Evolutionary conservation across 2,113 vertebrate species (phyloP).

Genomic region (Eubucco bourcierii): DNA sequence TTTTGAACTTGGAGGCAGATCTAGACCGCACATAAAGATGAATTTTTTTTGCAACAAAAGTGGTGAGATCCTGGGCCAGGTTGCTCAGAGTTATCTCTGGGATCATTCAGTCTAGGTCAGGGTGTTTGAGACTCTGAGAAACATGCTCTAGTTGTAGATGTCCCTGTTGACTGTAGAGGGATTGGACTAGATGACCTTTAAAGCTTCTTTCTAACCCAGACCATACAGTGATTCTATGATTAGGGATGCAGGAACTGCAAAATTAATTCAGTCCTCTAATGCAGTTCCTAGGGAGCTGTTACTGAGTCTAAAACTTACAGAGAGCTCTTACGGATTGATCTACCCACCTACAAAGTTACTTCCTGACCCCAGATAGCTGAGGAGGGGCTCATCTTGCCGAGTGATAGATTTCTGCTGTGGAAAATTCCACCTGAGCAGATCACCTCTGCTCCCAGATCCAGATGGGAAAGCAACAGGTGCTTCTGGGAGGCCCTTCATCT

Average conservation of each 20-base stretch:
- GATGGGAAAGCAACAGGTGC: neutral
- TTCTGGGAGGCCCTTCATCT: neutral
- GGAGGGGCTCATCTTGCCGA: neutral
- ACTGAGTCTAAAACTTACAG: accelerated
- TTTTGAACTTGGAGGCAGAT: no score
- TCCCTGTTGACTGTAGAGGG: no score
- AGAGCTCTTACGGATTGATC: neutral
- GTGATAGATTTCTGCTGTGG: accelerated
- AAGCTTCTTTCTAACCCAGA: no score
- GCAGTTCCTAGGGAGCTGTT: neutral
- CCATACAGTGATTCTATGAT: no score
- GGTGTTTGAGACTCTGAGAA: no score
- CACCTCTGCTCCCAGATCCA: neutral
- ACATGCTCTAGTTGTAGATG: no score
- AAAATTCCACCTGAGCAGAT: neutral
- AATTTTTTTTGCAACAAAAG: no score
- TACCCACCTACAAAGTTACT: neutral
- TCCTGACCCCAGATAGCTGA: neutral
- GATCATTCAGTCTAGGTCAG: no score
- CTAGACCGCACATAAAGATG: no score
- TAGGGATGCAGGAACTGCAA: neutral
- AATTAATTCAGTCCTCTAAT: neutral
- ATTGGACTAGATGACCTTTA: no score
- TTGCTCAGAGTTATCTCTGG: no score
- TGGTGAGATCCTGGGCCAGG: no score